phyloP scores from a whole-genome alignment of 2,797 vertebrate genomes.

The Muscicapa striata region DNA sequence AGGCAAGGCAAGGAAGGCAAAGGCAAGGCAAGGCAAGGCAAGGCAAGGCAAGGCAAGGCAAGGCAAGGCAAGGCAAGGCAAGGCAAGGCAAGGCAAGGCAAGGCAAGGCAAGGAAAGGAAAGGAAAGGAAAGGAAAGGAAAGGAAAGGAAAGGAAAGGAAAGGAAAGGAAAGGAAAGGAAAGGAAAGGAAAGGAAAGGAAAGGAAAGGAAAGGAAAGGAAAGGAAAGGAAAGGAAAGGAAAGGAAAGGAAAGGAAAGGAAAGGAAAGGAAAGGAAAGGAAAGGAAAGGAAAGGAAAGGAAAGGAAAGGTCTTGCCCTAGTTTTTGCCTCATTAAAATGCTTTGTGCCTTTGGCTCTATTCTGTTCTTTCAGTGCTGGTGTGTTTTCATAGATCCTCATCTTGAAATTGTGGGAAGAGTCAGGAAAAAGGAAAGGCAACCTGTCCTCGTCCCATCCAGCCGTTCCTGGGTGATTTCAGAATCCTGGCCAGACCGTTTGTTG shows the following conservation, averaged over 20 bases:
- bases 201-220: no score
- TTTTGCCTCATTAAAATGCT: constrained; percentile 44
- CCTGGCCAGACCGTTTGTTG: no score
- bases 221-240: no score
- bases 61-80: no score
- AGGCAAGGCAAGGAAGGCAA: neutral
- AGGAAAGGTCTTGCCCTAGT: neutral
- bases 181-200: neutral
- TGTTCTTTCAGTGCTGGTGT: neutral
- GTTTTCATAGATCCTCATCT: neutral
- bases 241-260: no score
- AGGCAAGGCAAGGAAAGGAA: no score
- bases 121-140: no score
- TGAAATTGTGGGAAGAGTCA: neutral
- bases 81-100: neutral
- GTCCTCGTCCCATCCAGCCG: neutral
- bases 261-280: no score
- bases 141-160: no score
- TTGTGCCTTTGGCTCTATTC: neutral
- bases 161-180: no score
- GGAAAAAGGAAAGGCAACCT: neutral
- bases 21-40: no score
- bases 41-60: no score
- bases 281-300: neutral
- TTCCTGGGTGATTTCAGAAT: neutral